Base-by-base conservation (phyloP, 1,140 invertebrate genomes). In the Drosophila prosaltans region DNA sequence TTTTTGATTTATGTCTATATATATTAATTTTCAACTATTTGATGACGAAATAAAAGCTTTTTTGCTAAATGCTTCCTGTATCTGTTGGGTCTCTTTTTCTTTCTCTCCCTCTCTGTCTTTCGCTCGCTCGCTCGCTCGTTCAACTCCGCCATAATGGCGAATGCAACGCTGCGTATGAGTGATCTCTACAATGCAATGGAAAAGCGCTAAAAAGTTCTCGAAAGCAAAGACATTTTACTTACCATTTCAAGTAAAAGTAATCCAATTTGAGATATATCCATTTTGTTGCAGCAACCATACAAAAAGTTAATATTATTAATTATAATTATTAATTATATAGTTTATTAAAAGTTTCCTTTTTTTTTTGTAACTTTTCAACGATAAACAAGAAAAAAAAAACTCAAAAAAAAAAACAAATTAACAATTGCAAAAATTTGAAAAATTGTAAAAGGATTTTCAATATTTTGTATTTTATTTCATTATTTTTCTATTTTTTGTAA, bases 241-340 rank as follows among this genome's bases (percentile, higher is more conserved):
- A 89, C 84, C 84, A 89, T 89, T 69, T 89, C 66, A 66, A 84
- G 64, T 51, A 75, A 60, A 66, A 84, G 66, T 89, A 89, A 89
- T 89, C 84, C 84, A 84, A 89, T 81, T 81, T 77, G 76, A 41
- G 59, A 73, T 72, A 73, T 90, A 89, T 89, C 84, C 84, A 89
- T 89, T 79, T 75, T 89, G 81, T 81, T 78, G 69, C 41, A 55
- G 74, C 59, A 76, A 69, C 11, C 54, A 28, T 32, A 16, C 16
- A 32, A 9, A 59, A 39, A 10, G 8, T 21, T 39, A 39, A 10
- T 69, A 41, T 65, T 59, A 24, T 30, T 69, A 39, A 41, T 43
- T 64, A 59, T 62, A 57, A 57, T 41, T 58, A 10, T 65, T 76
- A 32, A 32, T 63, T 32, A 28, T 69, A 41, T 69, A 69, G 55